Evolutionary conservation across 1,140 invertebrate genomes (phyloP).

Genomic region (Hypsibius dujardini): DNA sequence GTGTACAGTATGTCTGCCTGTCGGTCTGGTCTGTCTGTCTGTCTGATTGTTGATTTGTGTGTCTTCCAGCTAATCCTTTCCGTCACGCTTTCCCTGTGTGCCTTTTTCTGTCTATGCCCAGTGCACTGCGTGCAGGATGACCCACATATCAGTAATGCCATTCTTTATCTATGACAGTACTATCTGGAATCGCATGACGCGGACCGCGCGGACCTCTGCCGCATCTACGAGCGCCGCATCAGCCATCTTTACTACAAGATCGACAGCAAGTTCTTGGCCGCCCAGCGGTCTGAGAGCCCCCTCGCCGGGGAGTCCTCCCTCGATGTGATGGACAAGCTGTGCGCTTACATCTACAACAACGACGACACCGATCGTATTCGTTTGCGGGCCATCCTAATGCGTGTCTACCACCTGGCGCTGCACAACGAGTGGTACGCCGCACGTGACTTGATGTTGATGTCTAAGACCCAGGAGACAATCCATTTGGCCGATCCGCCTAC

Average conservation of each 20-base stretch:
- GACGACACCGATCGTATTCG: slow-evolving; percentile 78
- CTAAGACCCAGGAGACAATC: slow-evolving; percentile 89
- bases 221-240: slow-evolving; percentile 86
- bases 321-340: slow-evolving; percentile 75
- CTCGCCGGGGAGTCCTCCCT: slow-evolving; percentile 44
- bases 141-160: slow-evolving; percentile 10
- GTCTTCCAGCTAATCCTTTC: too few species aligned
- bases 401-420: slow-evolving; percentile 94
- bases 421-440: slow-evolving; percentile 98
- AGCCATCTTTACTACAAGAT: slow-evolving; percentile 94
- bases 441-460: slow-evolving; percentile 90
- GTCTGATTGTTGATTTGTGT: too few species aligned
- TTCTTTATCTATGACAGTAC: slow-evolving; percentile 36
- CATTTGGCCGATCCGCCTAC: slow-evolving; percentile 92
- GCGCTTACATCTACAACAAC: slow-evolving; percentile 88
- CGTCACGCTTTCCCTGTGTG: too few species aligned
- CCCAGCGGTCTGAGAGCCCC: background rate
- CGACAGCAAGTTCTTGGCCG: slow-evolving; percentile 6
- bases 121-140: too few species aligned
- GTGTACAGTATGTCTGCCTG: background rate
- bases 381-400: slow-evolving; percentile 87
- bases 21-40: too few species aligned
- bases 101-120: background rate
- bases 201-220: slow-evolving; percentile 70
- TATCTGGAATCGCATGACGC: slow-evolving; percentile 55